A percentile compares a stretch with the other conserved stretches of the same genome.
Conservation (phyloP, 2,113 vertebrate species). For the Isurus oxyrinchus region DNA sequence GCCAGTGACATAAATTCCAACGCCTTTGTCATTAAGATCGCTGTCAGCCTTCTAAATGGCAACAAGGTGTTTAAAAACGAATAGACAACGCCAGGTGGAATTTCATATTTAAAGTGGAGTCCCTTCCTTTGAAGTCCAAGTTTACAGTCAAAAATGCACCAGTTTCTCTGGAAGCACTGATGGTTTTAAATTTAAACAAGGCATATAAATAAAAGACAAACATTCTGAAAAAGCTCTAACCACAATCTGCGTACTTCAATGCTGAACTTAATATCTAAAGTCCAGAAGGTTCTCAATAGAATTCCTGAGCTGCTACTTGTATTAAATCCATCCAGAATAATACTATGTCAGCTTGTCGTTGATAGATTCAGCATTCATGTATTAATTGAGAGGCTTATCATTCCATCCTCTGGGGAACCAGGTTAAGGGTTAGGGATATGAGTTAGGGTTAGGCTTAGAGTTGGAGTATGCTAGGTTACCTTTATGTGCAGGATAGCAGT, state of each 20-base stretch:
- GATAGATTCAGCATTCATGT: background rate
- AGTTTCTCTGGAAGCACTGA: background rate
- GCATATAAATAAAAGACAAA: background rate
- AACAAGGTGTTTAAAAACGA: background rate
- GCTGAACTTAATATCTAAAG: background rate
- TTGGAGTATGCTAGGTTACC: constrained; percentile 55
- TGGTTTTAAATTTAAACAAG: background rate
- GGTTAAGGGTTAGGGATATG: background rate
- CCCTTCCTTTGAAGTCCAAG: background rate
- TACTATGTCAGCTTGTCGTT: too few species aligned
- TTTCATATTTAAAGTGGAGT: background rate
- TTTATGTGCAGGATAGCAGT: constrained; percentile 91
- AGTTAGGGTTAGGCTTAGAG: constrained; percentile 38
- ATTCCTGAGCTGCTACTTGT: background rate
- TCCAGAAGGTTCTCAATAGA: background rate
- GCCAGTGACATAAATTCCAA: background rate
- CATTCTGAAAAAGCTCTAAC: background rate
- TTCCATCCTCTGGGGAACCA: background rate
- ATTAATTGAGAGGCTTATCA: background rate
- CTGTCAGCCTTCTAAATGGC: background rate
- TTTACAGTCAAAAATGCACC: background rate
- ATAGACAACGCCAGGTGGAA: background rate
- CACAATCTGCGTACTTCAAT: background rate
- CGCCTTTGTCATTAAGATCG: background rate
- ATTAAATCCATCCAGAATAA: background rate